Conservation (phyloP, 2,888 invertebrate genomes). For the Nyleta sp. region DNA sequence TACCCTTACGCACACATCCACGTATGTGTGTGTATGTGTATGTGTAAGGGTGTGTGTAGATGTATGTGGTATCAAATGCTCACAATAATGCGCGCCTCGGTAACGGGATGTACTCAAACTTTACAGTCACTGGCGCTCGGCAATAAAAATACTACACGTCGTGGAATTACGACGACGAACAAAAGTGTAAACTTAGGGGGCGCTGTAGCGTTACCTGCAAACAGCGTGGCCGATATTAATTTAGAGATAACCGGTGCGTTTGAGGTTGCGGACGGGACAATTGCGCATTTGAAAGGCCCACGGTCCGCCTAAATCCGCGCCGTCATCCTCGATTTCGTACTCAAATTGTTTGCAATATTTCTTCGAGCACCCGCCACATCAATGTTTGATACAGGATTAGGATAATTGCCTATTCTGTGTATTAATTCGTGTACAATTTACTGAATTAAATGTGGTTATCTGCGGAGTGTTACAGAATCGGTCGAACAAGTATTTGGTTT, state of each 20-base stretch:
- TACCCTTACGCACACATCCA: background rate
- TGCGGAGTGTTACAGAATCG: constrained; percentile 3
- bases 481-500: background rate
- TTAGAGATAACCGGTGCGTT: no score
- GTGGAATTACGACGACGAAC: no score
- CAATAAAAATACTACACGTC: no score
- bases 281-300: background rate
- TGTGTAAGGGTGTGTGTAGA: no score
- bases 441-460: constrained; percentile 15
- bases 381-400: constrained; percentile 17
- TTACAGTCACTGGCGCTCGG: no score
- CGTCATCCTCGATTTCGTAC: background rate
- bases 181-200: no score
- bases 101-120: no score
- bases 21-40: no score
- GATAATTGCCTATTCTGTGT: constrained; percentile 10
- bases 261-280: background rate
- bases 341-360: constrained; percentile 19
- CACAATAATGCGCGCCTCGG: no score
- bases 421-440: constrained; percentile 13
- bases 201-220: no score
- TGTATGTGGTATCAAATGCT: no score
- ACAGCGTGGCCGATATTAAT: no score
- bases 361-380: background rate
- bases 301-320: background rate